phyloP scores from a whole-genome alignment of 2,113 vertebrate genomes.

The Erpornis zantholeuca region DNA sequence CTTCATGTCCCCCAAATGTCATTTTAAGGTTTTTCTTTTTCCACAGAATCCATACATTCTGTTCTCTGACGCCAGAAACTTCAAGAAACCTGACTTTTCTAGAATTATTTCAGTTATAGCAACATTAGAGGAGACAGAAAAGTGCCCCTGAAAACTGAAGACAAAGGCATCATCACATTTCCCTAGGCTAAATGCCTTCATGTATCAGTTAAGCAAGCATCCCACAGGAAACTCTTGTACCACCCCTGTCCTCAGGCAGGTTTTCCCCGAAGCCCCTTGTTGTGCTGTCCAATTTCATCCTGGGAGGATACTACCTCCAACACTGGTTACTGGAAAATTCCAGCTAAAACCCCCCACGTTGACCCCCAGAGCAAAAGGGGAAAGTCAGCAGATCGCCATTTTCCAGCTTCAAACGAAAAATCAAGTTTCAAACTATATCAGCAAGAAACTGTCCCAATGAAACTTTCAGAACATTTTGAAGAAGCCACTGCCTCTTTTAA shows the following conservation, averaged over 20 bases:
- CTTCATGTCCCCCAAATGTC: not conserved
- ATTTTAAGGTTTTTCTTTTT: not conserved
- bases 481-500: not conserved
- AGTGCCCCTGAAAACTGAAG: not conserved
- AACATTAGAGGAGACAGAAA: not conserved
- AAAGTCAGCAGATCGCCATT: not conserved
- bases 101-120: not conserved
- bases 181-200: not conserved
- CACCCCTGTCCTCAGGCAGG: not conserved
- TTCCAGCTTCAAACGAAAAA: not conserved
- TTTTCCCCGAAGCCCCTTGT: not conserved
- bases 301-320: not conserved
- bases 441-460: not conserved
- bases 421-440: not conserved
- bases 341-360: not conserved
- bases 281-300: not conserved
- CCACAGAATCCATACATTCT: not conserved
- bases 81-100: not conserved
- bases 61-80: not conserved
- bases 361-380: not conserved
- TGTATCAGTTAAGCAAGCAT: not conserved
- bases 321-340: constrained; percentile 26
- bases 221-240: not conserved
- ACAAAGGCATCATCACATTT: not conserved
- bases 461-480: not conserved